Evolutionary conservation across 2,113 vertebrate genomes (phyloP), one percentile per base, ranked within the genome.

Genomic region (Connochaetes taurinus): DNA sequence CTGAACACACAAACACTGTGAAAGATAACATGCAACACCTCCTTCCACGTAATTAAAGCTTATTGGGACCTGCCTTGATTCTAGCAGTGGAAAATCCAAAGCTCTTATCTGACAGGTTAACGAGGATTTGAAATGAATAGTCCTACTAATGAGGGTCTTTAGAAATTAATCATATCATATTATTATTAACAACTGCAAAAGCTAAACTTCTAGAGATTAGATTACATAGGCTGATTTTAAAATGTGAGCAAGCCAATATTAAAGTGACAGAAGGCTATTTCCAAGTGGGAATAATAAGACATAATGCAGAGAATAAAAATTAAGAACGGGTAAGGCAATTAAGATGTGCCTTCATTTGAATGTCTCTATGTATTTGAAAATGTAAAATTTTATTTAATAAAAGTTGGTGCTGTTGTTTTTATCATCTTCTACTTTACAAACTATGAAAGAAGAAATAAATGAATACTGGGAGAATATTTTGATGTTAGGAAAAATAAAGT

Each of bases 151-250:
- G 96, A 98, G 60, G 55, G 91, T 97, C 93, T 93, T 62, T 90
- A 47, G n/a, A 98, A 98, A 98, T 98, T 97, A 98, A 97, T 98
- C 50, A 94, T 95, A 95, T 96, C 82, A 82, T 88, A 64, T 96
- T 98, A 97, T 96, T 97, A 98, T 78, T 98, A 98, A 96, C 90
- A 98, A 89, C 27, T 95, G 45, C 67, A 97, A 98, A 98, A 98
- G 55, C 58, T 97, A 97, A 64, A 76, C 78, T 98, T 98, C 71
- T 94, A 10, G 94, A 98, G 45, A 98, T 98, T 96, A 98, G 82
- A 97, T 96, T 97, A 94, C 74, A 57, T 14, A 96, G 95, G 91
- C 95, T 94, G 97, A 94, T 58, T 91, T 58, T 90, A 71, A 98
- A 97, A 98, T 62, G 52, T 87, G 97, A 98, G 91, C n/a, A 60